Evolutionary conservation across 2,888 invertebrate genomes (phyloP).

Genomic region (Gymnocheta viridis): DNA sequence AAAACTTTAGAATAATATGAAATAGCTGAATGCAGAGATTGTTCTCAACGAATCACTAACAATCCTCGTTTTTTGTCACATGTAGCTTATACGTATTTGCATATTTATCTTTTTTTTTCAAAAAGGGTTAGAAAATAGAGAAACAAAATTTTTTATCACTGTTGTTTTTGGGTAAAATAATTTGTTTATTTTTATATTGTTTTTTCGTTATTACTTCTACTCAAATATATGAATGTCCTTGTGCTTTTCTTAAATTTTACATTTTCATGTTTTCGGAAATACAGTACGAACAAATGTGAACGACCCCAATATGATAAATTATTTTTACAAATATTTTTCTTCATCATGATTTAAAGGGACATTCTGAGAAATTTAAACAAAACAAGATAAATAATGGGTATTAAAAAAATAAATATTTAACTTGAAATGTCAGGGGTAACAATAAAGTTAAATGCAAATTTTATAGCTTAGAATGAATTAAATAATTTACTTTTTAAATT

Average conservation of each 20-base stretch:
- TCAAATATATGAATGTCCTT: neutral
- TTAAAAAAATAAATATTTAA: neutral
- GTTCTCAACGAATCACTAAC: too few relatives aligned
- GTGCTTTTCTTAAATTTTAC: constrained; percentile 36
- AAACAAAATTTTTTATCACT: constrained; percentile 9
- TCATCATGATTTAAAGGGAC: constrained; percentile 1
- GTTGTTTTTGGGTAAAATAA: constrained; percentile 22
- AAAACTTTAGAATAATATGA: too few relatives aligned
- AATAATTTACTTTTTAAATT: too few relatives aligned
- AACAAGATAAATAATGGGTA: neutral
- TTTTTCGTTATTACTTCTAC: neutral
- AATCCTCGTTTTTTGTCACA: neutral
- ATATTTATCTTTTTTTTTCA: neutral
- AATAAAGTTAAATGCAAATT: neutral
- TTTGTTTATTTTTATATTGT: neutral
- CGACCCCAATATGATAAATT: constrained; percentile 25
- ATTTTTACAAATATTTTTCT: constrained; percentile 28
- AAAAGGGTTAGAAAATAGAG: constrained; percentile 24
- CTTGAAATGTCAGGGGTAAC: neutral
- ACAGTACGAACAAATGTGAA: constrained; percentile 36
- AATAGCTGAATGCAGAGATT: too few relatives aligned
- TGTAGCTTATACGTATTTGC: neutral
- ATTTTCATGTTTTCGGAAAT: constrained; percentile 41
- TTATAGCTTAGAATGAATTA: too few relatives aligned
- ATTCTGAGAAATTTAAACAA: neutral